These are phyloP conservation scores for Metallyticus violacea DNA, from an alignment of 2,888 invertebrate genomes.

Conservation along the genomic window DNA sequence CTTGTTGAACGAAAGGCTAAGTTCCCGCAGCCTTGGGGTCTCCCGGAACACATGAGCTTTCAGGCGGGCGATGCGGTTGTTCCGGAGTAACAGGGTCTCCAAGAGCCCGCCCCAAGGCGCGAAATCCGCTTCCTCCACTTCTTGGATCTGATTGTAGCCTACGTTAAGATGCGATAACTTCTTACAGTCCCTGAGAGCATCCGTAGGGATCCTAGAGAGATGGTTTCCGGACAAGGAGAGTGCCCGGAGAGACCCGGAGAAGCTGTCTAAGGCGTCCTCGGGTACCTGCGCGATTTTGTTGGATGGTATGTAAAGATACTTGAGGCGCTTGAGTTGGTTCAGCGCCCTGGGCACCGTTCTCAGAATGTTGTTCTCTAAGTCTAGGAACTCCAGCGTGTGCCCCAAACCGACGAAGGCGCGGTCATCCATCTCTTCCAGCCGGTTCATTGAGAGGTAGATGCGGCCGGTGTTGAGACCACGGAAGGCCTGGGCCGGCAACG, in stretches of 20 bases:
- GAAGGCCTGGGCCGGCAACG: conserved; percentile 41
- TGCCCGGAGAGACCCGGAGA: conserved; percentile 37
- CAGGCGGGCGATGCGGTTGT: conserved; percentile 41
- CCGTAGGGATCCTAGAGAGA: conserved; percentile 37
- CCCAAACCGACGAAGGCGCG: conserved; percentile 40
- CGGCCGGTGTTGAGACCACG: conserved; percentile 41
- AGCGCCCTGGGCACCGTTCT: conserved; percentile 36
- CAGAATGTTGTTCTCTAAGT: conserved; percentile 38
- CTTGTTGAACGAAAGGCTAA: conserved; percentile 49
- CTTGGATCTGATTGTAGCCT: conserved; percentile 42
- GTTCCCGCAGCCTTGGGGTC: conserved; percentile 45
- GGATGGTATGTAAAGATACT: conserved; percentile 38
- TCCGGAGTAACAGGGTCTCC: conserved; percentile 42
- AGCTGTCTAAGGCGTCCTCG: conserved; percentile 38
- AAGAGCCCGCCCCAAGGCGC: conserved; percentile 40
- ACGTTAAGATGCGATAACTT: conserved; percentile 43
- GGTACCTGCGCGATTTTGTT: conserved; percentile 38
- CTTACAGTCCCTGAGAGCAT: conserved; percentile 39
- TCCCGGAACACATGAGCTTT: conserved; percentile 41
- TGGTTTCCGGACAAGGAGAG: conserved; percentile 38
- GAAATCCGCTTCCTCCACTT: conserved; percentile 30
- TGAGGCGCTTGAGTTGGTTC: conserved; percentile 36
- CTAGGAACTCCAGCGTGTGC: conserved; percentile 38
- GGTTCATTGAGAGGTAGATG: conserved; percentile 40
- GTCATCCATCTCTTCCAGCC: conserved; percentile 37